Conservation (phyloP, 2,888 invertebrate species). For the Bellardia pandia region DNA sequence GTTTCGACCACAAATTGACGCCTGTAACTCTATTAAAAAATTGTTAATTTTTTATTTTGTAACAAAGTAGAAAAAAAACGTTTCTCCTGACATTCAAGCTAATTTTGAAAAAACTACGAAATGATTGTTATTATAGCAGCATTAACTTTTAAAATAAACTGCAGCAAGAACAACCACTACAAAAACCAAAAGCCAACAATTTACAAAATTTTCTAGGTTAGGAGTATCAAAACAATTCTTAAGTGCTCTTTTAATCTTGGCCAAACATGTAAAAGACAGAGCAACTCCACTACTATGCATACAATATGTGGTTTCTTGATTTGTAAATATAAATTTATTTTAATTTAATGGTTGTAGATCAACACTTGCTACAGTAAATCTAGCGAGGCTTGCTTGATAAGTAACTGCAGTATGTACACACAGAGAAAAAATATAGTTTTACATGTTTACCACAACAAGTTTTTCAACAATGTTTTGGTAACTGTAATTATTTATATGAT, state of each 20-base stretch:
- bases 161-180: slow-evolving; percentile 3
- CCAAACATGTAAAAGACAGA: slow-evolving; percentile 27
- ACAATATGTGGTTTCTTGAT: neutral
- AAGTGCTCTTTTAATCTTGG: slow-evolving; percentile 34
- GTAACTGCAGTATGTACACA: neutral
- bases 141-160: neutral
- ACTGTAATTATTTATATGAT: too few relatives aligned
- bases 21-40: slow-evolving; percentile 5
- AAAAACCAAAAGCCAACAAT: neutral
- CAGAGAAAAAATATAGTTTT: too few relatives aligned
- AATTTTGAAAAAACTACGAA: slow-evolving; percentile 45
- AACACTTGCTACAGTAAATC: neutral
- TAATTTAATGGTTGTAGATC: slow-evolving; percentile 12
- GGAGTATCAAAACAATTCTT: slow-evolving; percentile 26
- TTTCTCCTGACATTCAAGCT: neutral
- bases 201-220: slow-evolving; percentile 41
- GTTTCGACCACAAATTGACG: slow-evolving; percentile 27
- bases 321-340: slow-evolving; percentile 32
- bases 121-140: slow-evolving; percentile 39
- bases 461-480: too few relatives aligned
- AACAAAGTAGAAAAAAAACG: neutral
- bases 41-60: slow-evolving; percentile 14
- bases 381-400: slow-evolving; percentile 1
- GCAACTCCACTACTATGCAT: neutral
- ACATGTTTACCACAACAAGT: too few relatives aligned